Base-by-base conservation (phyloP, 2,888 invertebrate genomes). In the Coronaproctus castanopsis region DNA sequence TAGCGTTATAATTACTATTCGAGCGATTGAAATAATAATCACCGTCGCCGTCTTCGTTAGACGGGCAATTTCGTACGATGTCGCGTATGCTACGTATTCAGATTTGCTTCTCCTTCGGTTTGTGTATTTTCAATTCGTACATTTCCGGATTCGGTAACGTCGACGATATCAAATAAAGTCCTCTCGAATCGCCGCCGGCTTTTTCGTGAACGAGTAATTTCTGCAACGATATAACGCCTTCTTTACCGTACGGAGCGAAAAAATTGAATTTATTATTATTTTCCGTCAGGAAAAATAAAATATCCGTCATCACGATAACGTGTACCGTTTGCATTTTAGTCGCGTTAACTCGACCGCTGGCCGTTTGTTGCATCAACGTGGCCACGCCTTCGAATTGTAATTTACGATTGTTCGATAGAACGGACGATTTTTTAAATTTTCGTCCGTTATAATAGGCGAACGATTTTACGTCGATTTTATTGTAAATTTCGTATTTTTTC, bases 171-270 rank as follows among this genome's bases (percentile, higher is more conserved):
- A 96, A 79, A 74, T 93, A 95, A 68, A 96, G 82, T 0, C 91
- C 89, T 2, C 87, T 78, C 2, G 84, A 83, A n/a, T 83, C 83
- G 59, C 87, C 86, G 58, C 92, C 91, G 1, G 93, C 92, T 71
- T 95, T 95, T 72, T 95, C 93, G 20, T 95, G 79, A 5, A 95
- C 91, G 60, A 96, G 75, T 58, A 96, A 74, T 70, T 92, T 91
- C 71, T 88, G 88, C 59, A 96, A 77, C 0, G 93, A 88, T 18
- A 95, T 87, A 58, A 95, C 90, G 63, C 93, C 90, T 70, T 85
- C 87, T 80, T 93, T 93, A 74, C 89, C 90, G 71, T 93, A 93
- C 52, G 91, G 91, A 63, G 90, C 87, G 70, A 87, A 87, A 76
- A 93, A 93, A 2, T 86, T 81, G 59, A 61, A 64, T 21, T 64